Conservation (phyloP, 2,113 vertebrate genomes). For the Trinectes maculatus region DNA sequence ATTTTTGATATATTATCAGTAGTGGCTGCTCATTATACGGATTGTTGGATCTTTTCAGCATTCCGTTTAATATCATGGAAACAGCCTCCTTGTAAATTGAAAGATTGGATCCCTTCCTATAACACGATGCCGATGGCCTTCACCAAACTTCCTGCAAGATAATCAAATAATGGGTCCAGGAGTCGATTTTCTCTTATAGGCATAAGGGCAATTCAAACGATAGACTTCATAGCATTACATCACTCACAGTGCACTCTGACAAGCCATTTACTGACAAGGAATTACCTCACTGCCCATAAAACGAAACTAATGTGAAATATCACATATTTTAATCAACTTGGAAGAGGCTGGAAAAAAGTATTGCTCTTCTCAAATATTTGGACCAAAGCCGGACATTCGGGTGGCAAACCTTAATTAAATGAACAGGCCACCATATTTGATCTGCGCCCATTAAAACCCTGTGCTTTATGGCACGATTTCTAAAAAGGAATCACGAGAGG, state of each 20-base stretch:
- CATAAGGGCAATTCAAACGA: constrained; percentile 76
- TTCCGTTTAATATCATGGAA: constrained; percentile 26
- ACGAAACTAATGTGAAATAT: constrained; percentile 85
- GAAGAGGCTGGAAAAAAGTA: constrained; percentile 62
- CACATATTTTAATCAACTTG: constrained; percentile 86
- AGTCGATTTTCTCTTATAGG: constrained; percentile 79
- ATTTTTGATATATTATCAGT: background rate
- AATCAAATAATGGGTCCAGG: constrained; percentile 78
- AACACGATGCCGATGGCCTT: constrained; percentile 63
- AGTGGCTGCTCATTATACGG: background rate
- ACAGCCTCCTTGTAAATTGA: constrained; percentile 32
- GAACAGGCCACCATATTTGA: constrained; percentile 78
- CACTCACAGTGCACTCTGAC: constrained; percentile 78
- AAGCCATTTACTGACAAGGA: constrained; percentile 81
- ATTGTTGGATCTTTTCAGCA: background rate
- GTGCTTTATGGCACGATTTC: constrained; percentile 76
- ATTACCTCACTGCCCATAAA: constrained; percentile 82
- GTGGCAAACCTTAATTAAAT: constrained; percentile 82
- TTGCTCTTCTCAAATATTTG: constrained; percentile 79
- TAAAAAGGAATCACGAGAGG: constrained; percentile 80
- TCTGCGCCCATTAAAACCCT: constrained; percentile 82
- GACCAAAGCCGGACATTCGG: constrained; percentile 72
- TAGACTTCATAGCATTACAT: constrained; percentile 80
- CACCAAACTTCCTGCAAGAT: constrained; percentile 78
- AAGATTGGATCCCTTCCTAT: constrained; percentile 52